These are phyloP conservation scores for Orthochromis malagaraziensis DNA, from an alignment of 2,113 vertebrate species.

Conservation along the genomic window DNA sequence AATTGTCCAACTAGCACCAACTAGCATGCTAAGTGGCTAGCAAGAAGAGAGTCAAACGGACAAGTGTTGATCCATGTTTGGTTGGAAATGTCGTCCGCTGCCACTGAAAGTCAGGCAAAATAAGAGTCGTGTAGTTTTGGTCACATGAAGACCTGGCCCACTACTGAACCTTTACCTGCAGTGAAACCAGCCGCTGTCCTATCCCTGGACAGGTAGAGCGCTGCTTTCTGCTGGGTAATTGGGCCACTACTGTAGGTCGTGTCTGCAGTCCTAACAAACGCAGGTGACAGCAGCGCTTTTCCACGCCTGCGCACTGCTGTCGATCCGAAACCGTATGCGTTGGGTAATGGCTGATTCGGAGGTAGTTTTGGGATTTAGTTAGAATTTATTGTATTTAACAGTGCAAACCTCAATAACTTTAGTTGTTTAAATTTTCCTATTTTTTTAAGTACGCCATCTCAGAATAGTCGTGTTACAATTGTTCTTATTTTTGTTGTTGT, in stretches of 20 bases:
- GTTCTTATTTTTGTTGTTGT: neutral
- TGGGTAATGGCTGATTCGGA: neutral
- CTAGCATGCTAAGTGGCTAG: constrained; percentile 26
- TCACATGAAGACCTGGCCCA: neutral
- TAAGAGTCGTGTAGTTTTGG: neutral
- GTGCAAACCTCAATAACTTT: neutral
- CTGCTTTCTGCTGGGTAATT: neutral
- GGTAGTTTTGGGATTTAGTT: neutral
- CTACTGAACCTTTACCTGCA: constrained; percentile 30
- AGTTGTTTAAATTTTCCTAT: fast-evolving
- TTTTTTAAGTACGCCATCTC: neutral
- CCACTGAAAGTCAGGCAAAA: neutral
- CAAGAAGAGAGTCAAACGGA: neutral
- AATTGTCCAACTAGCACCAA: neutral
- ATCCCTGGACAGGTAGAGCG: neutral
- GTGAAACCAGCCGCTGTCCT: neutral
- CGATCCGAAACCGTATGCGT: neutral
- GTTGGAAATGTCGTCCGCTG: neutral
- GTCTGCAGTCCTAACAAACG: neutral
- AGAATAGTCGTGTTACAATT: neutral
- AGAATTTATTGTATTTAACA: neutral
- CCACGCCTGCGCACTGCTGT: constrained; percentile 15
- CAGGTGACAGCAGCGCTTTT: constrained; percentile 8
- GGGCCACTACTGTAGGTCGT: constrained; percentile 39
- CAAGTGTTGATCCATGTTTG: neutral